phyloP scores from a whole-genome alignment of 2,797 vertebrate genomes.

The Catharus ustulatus region DNA sequence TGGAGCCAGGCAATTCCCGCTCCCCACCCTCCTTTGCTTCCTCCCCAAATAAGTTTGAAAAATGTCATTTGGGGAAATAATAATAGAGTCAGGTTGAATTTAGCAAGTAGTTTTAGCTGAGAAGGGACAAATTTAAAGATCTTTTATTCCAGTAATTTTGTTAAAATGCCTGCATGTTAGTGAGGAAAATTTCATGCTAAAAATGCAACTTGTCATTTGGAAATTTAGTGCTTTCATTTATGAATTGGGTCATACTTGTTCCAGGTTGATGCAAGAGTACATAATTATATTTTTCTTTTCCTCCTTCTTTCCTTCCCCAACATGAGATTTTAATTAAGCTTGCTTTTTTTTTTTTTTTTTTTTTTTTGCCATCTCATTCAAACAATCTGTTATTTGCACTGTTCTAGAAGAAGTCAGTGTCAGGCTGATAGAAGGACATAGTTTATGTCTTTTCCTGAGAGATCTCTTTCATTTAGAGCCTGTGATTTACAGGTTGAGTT shows the following conservation, averaged over 20 bases:
- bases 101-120: not conserved
- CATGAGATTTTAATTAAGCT: not conserved
- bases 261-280: not conserved
- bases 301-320: not conserved
- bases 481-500: constrained; percentile 1
- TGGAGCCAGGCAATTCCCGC: constrained; percentile 58
- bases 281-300: not conserved
- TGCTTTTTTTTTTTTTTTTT: no score
- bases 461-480: not conserved
- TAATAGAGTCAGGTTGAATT: constrained; percentile 19
- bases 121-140: not conserved
- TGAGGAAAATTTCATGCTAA: not conserved
- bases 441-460: not conserved
- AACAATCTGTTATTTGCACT: not conserved
- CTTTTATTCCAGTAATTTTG: not conserved
- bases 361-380: not conserved
- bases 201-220: not conserved
- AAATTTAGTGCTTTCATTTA: not conserved
- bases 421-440: not conserved
- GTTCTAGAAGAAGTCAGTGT: not conserved
- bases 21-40: not conserved
- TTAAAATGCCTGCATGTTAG: not conserved
- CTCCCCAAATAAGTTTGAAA: not conserved
- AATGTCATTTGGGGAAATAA: constrained; percentile 31
- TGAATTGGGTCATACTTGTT: not conserved